Evolutionary conservation across 2,797 vertebrate species (phyloP).

Genomic region (Emydoidea blandingii): DNA sequence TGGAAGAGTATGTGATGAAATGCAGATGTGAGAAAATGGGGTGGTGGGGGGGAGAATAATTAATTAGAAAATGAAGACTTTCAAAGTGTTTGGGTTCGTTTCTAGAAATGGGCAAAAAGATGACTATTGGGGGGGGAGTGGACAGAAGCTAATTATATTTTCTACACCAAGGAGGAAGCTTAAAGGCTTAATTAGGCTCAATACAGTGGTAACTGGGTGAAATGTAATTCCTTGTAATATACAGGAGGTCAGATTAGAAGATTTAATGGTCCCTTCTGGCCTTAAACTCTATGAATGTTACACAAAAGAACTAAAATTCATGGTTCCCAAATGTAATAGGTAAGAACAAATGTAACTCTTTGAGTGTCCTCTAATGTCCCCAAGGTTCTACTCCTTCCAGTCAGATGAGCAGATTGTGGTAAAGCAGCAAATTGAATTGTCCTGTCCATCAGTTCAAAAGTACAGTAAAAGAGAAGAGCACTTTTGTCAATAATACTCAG

Average conservation of each 20-base stretch:
- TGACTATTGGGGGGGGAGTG: background rate
- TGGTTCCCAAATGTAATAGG: background rate
- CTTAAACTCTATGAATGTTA: background rate
- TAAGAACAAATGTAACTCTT: background rate
- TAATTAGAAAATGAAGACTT: constrained; percentile 19
- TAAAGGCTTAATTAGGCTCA: background rate
- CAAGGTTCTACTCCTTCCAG: background rate
- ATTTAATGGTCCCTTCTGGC: background rate
- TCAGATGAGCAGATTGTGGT: background rate
- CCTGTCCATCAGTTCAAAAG: background rate
- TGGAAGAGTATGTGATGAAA: background rate
- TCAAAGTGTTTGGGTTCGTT: background rate
- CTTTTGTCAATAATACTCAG: constrained; percentile 18
- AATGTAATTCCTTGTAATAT: background rate
- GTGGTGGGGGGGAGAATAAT: background rate
- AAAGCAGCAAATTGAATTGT: background rate
- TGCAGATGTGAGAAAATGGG: background rate
- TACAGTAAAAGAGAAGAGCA: background rate
- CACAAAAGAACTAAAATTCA: background rate
- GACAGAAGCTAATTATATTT: background rate
- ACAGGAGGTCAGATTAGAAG: background rate
- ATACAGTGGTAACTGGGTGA: background rate
- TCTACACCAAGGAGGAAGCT: background rate
- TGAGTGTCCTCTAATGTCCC: background rate
- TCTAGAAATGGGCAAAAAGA: background rate